phyloP scores from a whole-genome alignment of 2,113 vertebrate species.

The Galemys pyrenaicus region DNA sequence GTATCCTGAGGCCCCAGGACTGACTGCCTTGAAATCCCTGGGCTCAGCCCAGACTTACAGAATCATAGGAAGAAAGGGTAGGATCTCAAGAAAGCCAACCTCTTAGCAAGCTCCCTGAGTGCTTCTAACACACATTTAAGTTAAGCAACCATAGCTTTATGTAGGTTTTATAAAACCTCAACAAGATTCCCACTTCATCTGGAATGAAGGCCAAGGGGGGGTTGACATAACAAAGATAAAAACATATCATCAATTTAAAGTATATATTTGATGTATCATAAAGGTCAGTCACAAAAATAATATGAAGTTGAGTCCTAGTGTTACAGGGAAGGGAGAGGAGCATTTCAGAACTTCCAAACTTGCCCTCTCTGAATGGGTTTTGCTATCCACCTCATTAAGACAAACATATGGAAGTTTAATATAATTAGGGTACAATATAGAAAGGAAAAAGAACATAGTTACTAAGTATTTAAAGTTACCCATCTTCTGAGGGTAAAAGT shows the following conservation, averaged over 20 bases:
- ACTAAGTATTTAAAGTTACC: too few species aligned
- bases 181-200: background rate
- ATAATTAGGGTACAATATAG: too few species aligned
- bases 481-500: too few species aligned
- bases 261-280: background rate
- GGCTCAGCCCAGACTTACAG: background rate
- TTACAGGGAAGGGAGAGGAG: too few species aligned
- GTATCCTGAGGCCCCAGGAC: background rate
- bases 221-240: background rate
- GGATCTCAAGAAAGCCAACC: background rate
- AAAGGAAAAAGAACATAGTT: too few species aligned
- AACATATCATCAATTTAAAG: background rate
- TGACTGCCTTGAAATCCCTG: background rate
- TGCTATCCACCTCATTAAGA: too few species aligned
- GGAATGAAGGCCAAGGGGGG: background rate
- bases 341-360: too few species aligned
- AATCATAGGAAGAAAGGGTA: background rate
- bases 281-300: slow-evolving; percentile 34
- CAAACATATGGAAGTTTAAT: too few species aligned
- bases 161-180: slow-evolving; percentile 1
- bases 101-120: background rate
- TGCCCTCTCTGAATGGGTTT: too few species aligned
- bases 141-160: background rate
- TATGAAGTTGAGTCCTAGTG: too few species aligned
- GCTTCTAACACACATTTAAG: background rate